Evolutionary conservation across 2,888 invertebrate species (phyloP).

Genomic region (Gisinianus flammeolus): DNA sequence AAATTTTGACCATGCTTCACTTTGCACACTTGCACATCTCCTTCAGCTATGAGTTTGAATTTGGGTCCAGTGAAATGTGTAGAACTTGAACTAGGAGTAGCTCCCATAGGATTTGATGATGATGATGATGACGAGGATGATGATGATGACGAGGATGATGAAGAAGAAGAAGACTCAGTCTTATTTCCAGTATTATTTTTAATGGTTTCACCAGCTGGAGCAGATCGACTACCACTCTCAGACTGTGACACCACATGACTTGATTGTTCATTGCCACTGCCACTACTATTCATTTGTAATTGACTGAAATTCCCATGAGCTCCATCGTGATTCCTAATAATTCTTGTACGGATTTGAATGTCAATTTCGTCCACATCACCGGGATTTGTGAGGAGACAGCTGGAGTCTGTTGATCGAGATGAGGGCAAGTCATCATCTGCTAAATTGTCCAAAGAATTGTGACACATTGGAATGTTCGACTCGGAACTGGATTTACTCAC

Average conservation of each 20-base stretch:
- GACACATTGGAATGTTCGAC: slow-evolving; percentile 58
- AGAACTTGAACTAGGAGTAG: not conserved
- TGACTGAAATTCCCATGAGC: not conserved
- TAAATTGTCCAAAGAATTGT: slow-evolving; percentile 57
- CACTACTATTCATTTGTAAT: not conserved
- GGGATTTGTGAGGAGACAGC: slow-evolving; percentile 48
- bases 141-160: not conserved
- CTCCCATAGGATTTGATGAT: no score
- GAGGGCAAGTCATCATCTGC: slow-evolving; percentile 53
- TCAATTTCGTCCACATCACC: slow-evolving; percentile 12
- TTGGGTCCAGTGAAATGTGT: slow-evolving; percentile 64
- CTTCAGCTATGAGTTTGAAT: slow-evolving; percentile 75
- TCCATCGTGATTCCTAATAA: not conserved
- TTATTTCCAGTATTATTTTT: not conserved
- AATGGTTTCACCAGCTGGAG: not conserved
- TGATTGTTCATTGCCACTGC: not conserved
- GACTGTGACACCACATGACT: not conserved
- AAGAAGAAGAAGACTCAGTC: not conserved
- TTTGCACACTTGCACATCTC: slow-evolving; percentile 75
- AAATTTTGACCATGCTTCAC: slow-evolving; percentile 78
- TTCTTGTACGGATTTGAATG: not conserved
- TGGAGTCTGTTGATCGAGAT: slow-evolving; percentile 56
- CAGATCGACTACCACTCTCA: not conserved
- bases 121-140: not conserved
- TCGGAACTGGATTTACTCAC: slow-evolving; percentile 57